These are phyloP conservation scores for Chionomys nivalis DNA, from an alignment of 2,113 vertebrate genomes.

Conservation along the genomic window DNA sequence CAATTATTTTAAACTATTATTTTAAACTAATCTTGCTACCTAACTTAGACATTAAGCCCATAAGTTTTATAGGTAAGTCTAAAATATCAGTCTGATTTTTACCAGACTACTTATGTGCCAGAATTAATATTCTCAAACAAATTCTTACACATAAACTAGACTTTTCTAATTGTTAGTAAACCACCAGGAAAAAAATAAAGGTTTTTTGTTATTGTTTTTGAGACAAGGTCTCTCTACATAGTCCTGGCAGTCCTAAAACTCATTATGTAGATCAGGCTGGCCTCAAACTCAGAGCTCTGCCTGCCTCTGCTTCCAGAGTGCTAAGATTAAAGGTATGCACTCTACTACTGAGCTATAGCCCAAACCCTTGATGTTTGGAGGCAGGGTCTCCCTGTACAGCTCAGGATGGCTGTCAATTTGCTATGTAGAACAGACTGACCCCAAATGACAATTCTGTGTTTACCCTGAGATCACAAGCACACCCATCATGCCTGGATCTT, in stretches of 20 bases:
- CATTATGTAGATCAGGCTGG: background rate
- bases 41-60: constrained; percentile 11
- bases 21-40: constrained; percentile 55
- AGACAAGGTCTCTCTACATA: background rate
- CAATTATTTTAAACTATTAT: background rate
- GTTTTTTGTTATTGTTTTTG: background rate
- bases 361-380: background rate
- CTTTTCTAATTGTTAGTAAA: constrained; percentile 24
- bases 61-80: constrained; percentile 23
- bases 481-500: background rate
- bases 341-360: background rate
- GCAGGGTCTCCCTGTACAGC: background rate
- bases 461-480: background rate
- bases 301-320: background rate
- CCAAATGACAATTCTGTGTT: background rate
- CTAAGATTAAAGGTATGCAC: background rate
- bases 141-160: constrained; percentile 24
- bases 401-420: background rate
- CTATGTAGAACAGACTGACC: background rate
- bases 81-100: constrained; percentile 34
- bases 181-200: constrained; percentile 13
- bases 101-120: background rate
- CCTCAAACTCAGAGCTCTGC: background rate
- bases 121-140: constrained; percentile 50
- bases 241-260: background rate